Conservation (phyloP, 2,888 invertebrate species). For the Ferdinandea cuprea region DNA sequence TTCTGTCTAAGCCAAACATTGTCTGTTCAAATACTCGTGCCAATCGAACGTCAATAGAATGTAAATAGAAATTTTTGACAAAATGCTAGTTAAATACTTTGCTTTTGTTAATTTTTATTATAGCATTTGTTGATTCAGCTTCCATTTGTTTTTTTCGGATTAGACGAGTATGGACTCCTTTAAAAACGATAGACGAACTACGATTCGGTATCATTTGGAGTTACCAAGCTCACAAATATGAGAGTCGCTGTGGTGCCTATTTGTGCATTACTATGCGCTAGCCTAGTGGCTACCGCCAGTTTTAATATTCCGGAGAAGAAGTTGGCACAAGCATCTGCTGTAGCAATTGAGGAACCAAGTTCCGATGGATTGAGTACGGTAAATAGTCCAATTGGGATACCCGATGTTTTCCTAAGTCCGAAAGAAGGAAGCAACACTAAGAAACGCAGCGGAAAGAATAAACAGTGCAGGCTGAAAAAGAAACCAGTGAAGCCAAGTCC, state of each 20-base stretch:
- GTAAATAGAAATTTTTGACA: slow-evolving; percentile 21
- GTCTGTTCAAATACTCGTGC: slow-evolving; percentile 30
- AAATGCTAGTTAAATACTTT: slow-evolving; percentile 20
- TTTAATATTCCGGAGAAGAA: slow-evolving; percentile 18
- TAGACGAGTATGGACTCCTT: slow-evolving; percentile 10
- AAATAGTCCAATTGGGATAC: neutral
- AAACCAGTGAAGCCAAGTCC: neutral
- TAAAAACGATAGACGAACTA: slow-evolving; percentile 41
- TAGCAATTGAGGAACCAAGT: neutral
- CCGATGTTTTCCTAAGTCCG: slow-evolving; percentile 1
- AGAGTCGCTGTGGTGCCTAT: slow-evolving; percentile 60
- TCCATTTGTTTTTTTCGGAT: slow-evolving; percentile 15
- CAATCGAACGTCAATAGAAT: slow-evolving; percentile 10
- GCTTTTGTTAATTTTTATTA: slow-evolving; percentile 18
- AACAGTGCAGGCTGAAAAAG: slow-evolving; percentile 29
- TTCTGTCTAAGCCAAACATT: too few species aligned
- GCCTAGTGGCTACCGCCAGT: slow-evolving; percentile 54
- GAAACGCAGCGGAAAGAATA: slow-evolving; percentile 2
- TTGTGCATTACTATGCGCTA: slow-evolving; percentile 47
- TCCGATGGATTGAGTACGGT: neutral
- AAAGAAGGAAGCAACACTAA: neutral
- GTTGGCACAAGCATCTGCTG: neutral
- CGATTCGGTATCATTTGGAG: slow-evolving; percentile 43
- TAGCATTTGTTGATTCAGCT: slow-evolving; percentile 54
- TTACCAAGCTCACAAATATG: slow-evolving; percentile 47